phyloP scores from a whole-genome alignment of 2,113 vertebrate species.

The Uria aalge region DNA sequence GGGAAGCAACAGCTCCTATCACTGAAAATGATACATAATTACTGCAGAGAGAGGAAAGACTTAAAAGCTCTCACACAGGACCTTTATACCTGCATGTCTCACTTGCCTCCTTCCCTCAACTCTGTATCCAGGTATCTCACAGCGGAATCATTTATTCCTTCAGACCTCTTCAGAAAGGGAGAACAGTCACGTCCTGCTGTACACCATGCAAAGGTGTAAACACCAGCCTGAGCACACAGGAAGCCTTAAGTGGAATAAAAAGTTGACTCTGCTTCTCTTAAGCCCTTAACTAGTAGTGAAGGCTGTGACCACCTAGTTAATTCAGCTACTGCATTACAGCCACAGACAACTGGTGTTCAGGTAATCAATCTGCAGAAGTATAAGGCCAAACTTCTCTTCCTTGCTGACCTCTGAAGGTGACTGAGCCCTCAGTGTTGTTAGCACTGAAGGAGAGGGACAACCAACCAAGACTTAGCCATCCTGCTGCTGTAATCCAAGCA shows the following conservation, averaged over 20 bases:
- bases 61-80: not conserved
- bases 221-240: not conserved
- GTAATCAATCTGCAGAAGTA: not conserved
- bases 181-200: not conserved
- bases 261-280: not conserved
- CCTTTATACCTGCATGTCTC: not conserved
- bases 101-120: not conserved
- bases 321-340: not conserved
- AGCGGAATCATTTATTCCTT: not conserved
- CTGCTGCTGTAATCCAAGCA: not conserved
- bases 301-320: not conserved
- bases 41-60: not conserved
- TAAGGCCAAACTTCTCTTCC: not conserved
- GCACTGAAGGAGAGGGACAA: not conserved
- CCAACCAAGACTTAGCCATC: not conserved
- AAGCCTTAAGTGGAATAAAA: not conserved
- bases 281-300: not conserved
- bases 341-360: not conserved
- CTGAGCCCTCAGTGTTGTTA: not conserved
- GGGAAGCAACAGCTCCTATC: not conserved
- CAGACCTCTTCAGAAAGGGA: not conserved
- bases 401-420: not conserved
- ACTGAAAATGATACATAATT: not conserved
- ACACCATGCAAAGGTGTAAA: not conserved
- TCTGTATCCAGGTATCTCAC: not conserved